Conservation (phyloP, 2,113 vertebrate genomes). For the Petromus typicus region DNA sequence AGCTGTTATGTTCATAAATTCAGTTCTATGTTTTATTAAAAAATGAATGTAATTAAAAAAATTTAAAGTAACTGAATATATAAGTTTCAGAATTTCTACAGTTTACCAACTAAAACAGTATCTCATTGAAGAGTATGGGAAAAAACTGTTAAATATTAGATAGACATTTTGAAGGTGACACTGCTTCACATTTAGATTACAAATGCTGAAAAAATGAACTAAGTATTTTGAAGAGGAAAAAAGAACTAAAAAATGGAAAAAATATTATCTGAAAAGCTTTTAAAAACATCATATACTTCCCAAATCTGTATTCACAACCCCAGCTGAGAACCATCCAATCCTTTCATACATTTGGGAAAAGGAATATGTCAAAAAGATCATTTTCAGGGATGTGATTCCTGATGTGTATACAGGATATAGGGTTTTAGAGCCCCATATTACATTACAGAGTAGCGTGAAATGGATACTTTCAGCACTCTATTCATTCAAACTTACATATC, state of each 20-base stretch:
- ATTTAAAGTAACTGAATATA: conserved; percentile 25
- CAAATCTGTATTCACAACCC: background rate
- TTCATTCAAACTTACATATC: background rate
- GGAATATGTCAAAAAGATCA: background rate
- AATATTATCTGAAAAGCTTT: background rate
- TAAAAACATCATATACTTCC: background rate
- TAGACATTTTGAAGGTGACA: background rate
- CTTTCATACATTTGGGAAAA: conserved; percentile 35
- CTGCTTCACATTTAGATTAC: background rate
- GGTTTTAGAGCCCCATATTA: background rate
- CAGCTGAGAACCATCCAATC: background rate
- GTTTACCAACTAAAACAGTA: conserved; percentile 10
- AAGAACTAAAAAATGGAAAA: conserved; percentile 14
- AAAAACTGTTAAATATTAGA: background rate
- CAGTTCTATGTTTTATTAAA: background rate
- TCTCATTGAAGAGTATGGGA: background rate
- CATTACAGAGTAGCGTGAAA: conserved; percentile 39
- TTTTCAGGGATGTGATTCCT: background rate
- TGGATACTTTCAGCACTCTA: background rate
- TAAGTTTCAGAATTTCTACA: conserved; percentile 19
- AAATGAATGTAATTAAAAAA: background rate
- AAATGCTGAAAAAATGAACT: conserved; percentile 4
- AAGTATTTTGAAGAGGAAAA: conserved; percentile 46
- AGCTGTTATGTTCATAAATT: conserved; percentile 14
- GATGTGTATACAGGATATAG: background rate